Evolutionary conservation across 2,888 invertebrate species (phyloP).

Genomic region (Parnassius glacialis): DNA sequence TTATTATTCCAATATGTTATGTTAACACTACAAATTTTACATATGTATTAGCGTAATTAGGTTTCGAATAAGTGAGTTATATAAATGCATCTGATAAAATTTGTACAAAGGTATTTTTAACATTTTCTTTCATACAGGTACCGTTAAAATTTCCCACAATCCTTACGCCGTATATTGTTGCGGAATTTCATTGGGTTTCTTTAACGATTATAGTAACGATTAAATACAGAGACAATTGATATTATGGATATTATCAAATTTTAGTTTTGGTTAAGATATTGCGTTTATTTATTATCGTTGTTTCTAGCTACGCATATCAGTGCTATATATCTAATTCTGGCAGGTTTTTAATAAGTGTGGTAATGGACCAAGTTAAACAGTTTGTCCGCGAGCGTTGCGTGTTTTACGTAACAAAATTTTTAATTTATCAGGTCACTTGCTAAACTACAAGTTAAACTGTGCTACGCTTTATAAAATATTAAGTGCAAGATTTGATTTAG

Average conservation of each 20-base stretch:
- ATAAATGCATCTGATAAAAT: too few relatives aligned
- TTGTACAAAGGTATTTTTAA: background rate
- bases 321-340: slow-evolving; percentile 46
- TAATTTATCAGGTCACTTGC: slow-evolving; percentile 59
- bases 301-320: slow-evolving; percentile 51
- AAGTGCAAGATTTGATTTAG: slow-evolving; percentile 47
- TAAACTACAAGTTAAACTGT: slow-evolving; percentile 53
- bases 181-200: slow-evolving; percentile 21
- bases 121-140: background rate
- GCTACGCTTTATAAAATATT: slow-evolving; percentile 68
- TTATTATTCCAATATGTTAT: too few relatives aligned
- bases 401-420: slow-evolving; percentile 62
- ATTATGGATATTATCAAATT: slow-evolving; percentile 46
- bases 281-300: slow-evolving; percentile 47
- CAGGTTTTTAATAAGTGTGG: slow-evolving; percentile 49
- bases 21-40: too few relatives aligned
- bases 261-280: slow-evolving; percentile 47
- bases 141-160: slow-evolving; percentile 8
- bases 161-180: slow-evolving; percentile 8
- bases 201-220: slow-evolving; percentile 9
- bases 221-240: slow-evolving; percentile 31
- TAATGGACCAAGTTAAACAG: slow-evolving; percentile 51
- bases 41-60: too few relatives aligned
- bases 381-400: slow-evolving; percentile 53
- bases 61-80: too few relatives aligned